Percentiles rank a stretch among this genome's conserved stretches.
These are phyloP conservation scores for Trichonephila clavipes DNA, from an alignment of 1,140 invertebrate genomes.

Conservation along the genomic window DNA sequence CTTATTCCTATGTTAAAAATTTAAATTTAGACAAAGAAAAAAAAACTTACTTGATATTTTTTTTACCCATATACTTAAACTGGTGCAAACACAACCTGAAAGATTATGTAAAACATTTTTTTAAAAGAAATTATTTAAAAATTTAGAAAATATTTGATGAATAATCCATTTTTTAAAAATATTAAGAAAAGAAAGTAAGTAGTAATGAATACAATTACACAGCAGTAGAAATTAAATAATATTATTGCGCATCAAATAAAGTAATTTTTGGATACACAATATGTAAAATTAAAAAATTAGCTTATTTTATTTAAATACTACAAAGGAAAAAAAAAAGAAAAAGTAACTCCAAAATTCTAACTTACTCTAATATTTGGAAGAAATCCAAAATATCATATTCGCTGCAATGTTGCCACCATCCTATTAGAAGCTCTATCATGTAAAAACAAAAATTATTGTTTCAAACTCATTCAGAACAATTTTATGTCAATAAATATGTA, in stretches of 20 bases:
- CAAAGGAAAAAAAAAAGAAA: background rate
- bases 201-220: background rate
- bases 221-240: background rate
- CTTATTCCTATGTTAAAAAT: no score
- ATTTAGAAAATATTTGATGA: background rate
- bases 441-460: background rate
- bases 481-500: background rate
- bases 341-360: conserved; percentile 47
- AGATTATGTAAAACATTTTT: background rate
- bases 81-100: conserved; percentile 89
- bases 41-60: conserved; percentile 84
- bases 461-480: background rate
- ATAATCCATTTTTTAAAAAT: background rate
- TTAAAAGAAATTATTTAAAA: background rate
- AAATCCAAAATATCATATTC: conserved; percentile 89
- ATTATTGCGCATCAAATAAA: background rate
- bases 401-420: conserved; percentile 93
- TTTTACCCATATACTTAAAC: conserved; percentile 92
- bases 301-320: no score
- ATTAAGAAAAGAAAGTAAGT: background rate
- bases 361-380: conserved; percentile 90
- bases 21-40: no score
- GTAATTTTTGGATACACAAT: background rate
- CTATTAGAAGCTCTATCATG: conserved; percentile 87
- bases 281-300: no score